Evolutionary conservation across 2,113 vertebrate genomes (phyloP).

Genomic region (Papio anubis): DNA sequence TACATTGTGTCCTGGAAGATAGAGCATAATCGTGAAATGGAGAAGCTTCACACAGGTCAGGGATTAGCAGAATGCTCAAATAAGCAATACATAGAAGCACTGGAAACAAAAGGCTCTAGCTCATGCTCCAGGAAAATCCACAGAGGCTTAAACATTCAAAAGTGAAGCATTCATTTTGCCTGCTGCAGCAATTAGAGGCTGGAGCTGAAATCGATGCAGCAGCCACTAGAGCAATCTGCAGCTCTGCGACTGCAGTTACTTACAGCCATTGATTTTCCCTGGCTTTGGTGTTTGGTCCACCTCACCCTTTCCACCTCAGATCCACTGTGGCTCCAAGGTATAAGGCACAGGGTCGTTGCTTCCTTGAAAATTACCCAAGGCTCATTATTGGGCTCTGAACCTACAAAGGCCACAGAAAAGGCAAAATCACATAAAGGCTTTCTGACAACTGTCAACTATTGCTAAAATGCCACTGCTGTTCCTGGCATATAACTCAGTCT

Average conservation of each 20-base stretch:
- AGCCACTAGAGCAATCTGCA: background rate
- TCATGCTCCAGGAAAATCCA: slow-evolving; percentile 41
- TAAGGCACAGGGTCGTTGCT: background rate
- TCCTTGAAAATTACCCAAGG: background rate
- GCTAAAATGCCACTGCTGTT: background rate
- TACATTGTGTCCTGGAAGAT: background rate
- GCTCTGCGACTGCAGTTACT: background rate
- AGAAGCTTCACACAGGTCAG: background rate
- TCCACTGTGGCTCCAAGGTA: background rate
- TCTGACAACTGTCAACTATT: background rate
- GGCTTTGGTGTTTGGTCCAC: background rate
- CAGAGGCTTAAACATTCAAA: background rate
- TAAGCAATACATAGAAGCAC: background rate
- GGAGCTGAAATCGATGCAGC: slow-evolving; percentile 35
- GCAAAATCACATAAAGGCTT: background rate
- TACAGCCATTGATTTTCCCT: background rate
- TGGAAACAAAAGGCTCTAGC: background rate
- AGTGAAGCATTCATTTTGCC: background rate
- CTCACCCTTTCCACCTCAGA: background rate
- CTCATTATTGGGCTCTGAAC: background rate
- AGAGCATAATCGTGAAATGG: background rate
- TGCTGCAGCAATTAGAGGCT: slow-evolving; percentile 30
- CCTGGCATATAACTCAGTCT: background rate
- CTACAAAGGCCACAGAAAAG: background rate
- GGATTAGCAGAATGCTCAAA: background rate